These are phyloP conservation scores for Caradrina clavipalpis DNA, from an alignment of 2,888 invertebrate species.

Conservation along the genomic window DNA sequence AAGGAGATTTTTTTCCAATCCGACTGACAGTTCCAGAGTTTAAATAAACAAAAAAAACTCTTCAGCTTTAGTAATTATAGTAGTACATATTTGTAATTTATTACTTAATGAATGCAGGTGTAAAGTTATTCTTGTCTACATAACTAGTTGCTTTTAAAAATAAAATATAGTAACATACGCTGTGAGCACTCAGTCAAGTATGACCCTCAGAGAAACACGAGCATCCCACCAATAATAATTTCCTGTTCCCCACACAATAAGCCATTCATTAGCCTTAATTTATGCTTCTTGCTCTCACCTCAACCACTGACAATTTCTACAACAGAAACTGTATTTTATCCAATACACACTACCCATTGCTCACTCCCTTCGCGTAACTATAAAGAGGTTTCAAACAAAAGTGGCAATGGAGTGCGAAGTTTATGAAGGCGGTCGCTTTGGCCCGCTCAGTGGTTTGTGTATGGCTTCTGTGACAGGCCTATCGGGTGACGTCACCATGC, in stretches of 20 bases:
- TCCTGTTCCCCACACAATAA: conserved; percentile 88
- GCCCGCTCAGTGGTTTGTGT: conserved; percentile 70
- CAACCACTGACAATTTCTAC: conserved; percentile 72
- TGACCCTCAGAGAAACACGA: conserved; percentile 79
- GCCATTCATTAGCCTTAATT: conserved; percentile 90
- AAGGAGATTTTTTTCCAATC: too few species aligned
- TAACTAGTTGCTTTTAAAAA: not conserved
- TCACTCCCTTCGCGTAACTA: conserved; percentile 53
- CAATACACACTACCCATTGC: conserved; percentile 69
- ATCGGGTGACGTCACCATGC: conserved; percentile 84
- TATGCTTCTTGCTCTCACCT: conserved; percentile 88
- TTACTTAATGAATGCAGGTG: conserved; percentile 16
- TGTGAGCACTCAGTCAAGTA: conserved; percentile 52
- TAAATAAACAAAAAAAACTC: too few species aligned
- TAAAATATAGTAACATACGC: conserved; percentile 19
- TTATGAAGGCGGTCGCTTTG: conserved; percentile 68
- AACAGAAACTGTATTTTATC: conserved; percentile 65
- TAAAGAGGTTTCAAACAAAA: conserved; percentile 70
- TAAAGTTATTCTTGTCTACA: not conserved
- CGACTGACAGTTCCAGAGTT: too few species aligned
- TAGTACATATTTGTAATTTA: conserved; percentile 1
- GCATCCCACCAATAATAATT: conserved; percentile 85
- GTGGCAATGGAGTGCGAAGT: conserved; percentile 77
- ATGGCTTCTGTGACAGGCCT: conserved; percentile 87
- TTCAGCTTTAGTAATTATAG: too few species aligned